Base-by-base conservation (phyloP, 2,113 vertebrate species). In the Amphiprion percula region DNA sequence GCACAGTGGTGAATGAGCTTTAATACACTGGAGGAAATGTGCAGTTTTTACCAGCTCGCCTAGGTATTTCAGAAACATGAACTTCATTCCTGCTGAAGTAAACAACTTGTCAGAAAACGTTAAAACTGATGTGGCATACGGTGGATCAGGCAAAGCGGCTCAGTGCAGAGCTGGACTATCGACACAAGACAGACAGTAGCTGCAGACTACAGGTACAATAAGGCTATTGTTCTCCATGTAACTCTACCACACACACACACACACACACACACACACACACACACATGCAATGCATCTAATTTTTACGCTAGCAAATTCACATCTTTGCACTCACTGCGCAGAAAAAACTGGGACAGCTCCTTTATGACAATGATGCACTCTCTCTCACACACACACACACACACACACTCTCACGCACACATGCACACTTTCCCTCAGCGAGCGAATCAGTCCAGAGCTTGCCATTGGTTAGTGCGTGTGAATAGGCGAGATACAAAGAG, bases 201-300 rank as follows among this genome's bases (percentile, higher is more conserved):
- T 74, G 39, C 66, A 82, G 71, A 83, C 56, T 37, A 37, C 76
- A 89, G 83, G 90, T 87, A 92, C 90, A 93, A 91, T 88, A 58
- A 69, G 68, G 24, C 87, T 49, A 60, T 91, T 93, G 91, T 93
- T 86, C 89, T 82, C 53, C 33, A 26, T 88, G 90, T 88, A 91
- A 91, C 82, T 76, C 79, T 44, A 88, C 47, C 78, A 75, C 80
- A 84, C 55, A 65, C 67, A 71, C 62, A 74, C 69, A 76, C 74
- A 76, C 58, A 62, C 71, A 30, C 53, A 60, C 71, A 61, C 28
- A 37, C n/a, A 53, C 59, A 46, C 39, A 21, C 39, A 58, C 78
- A 75, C 16, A 63, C 52, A 68, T 0, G 5, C 17, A 54, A 28
- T 63, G n/a, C 71, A 53, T 80, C 24, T 58, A 30, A n/a, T 72